Evolutionary conservation across 2,888 invertebrate species (phyloP), one percentile per base, ranked within the genome.

Genomic region (Patella caerulea): DNA sequence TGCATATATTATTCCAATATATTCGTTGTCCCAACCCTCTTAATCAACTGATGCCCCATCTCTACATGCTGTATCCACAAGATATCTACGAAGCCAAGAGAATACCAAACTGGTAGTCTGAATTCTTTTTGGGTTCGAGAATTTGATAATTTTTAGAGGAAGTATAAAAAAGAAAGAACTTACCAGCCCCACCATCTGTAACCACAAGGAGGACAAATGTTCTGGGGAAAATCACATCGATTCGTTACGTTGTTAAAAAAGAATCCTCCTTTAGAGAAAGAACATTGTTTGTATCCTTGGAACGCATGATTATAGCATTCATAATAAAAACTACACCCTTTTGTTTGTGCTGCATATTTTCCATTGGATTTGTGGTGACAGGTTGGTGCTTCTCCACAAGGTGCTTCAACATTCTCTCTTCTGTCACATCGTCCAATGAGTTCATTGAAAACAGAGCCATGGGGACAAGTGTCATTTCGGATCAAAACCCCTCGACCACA

Each of bases 101-200:
- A 45, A 45, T 45, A 45, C 45, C 45, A 45, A 9, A 45, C 45
- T 45, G 45, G 45, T 45, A 45, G 45, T 45, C 45, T 45, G 7
- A 45, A 45, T 45, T 45, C 5, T 45, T 24, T 24, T 24, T 24
- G 24, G 4, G 45, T 9, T 45, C 45, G 9, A 9, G 45, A 45
- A 45, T 9, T 45, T 45, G 45, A 45, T 45, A 45, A 7, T 45
- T 7, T 45, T 45, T 45, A 9, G 45, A 45, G 45, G 9, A 45
- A 45, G 45, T 45, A 45, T 9, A 45, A 45, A 45, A 9, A 45
- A 0, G 45, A 45, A 45, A 45, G 0, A 24, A 78, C 83, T 82
- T 79, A 85, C 85, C 85, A 85, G 15, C 83, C 85, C 83, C 82
- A 84, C 85, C 83, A 84, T 24, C 79, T 79, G 79, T 85, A 84